Evolutionary conservation across 2,113 vertebrate species (phyloP).

Genomic region (Neopipo cinnamomea): DNA sequence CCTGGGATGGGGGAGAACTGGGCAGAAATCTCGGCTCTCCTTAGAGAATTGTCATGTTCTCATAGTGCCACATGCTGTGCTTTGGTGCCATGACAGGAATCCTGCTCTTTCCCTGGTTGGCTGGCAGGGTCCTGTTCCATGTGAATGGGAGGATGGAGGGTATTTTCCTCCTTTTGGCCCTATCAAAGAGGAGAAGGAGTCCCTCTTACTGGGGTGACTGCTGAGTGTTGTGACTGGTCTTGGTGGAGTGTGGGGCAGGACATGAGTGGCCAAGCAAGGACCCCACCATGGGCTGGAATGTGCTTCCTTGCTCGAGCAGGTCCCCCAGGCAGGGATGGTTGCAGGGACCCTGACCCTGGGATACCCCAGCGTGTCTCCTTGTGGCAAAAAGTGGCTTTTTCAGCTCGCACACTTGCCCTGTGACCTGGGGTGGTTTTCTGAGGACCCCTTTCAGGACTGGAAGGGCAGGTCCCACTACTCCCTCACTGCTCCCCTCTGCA

Average conservation of each 20-base stretch:
- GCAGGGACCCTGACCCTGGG: not conserved
- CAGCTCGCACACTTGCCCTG: not conserved
- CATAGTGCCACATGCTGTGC: accelerated
- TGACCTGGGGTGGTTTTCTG: not conserved
- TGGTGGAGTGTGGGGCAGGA: not conserved
- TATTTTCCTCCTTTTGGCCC: not conserved
- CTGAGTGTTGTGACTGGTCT: not conserved
- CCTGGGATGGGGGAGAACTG: not conserved
- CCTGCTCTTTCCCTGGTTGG: not conserved
- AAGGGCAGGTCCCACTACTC: no score
- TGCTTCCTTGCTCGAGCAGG: not conserved
- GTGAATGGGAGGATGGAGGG: no score
- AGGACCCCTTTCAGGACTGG: not conserved
- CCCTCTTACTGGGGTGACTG: not conserved
- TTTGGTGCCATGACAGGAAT: accelerated
- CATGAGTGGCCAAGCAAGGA: accelerated
- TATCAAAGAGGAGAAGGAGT: accelerated
- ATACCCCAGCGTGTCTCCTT: not conserved
- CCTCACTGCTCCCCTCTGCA: not conserved
- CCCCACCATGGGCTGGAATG: not conserved
- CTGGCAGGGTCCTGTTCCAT: not conserved
- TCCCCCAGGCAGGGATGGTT: no score
- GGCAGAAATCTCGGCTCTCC: not conserved
- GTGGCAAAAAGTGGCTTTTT: not conserved
- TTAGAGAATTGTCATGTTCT: accelerated